phyloP scores from a whole-genome alignment of 2,797 vertebrate species.

The Chaetophractus vellerosus region DNA sequence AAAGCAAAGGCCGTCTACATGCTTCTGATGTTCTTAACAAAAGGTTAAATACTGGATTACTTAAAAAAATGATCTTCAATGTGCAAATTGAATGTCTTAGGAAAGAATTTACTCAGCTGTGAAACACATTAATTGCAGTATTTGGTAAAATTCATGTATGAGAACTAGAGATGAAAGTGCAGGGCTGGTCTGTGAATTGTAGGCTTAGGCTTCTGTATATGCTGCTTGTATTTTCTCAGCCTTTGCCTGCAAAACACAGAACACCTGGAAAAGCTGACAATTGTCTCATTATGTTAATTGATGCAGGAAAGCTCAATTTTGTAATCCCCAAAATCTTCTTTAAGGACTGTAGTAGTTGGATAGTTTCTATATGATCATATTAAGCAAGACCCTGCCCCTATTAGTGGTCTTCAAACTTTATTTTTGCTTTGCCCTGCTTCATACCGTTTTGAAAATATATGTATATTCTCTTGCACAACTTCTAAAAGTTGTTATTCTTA shows the following conservation, averaged over 20 bases:
- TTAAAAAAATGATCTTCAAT: constrained; percentile 43
- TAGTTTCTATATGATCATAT: not conserved
- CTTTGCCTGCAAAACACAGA: not conserved
- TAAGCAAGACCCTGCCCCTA: not conserved
- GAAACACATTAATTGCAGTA: constrained; percentile 48
- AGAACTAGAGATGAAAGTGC: constrained; percentile 35
- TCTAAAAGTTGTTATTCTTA: not conserved
- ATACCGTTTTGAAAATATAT: not conserved
- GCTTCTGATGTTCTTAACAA: constrained; percentile 8
- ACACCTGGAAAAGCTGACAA: not conserved
- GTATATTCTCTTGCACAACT: not conserved
- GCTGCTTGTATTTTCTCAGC: not conserved
- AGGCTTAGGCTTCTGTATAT: not conserved
- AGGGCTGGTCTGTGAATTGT: constrained; percentile 37
- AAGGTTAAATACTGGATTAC: constrained; percentile 30
- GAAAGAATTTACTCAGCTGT: constrained; percentile 29
- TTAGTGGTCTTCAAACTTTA: not conserved
- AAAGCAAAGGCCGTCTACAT: constrained; percentile 18
- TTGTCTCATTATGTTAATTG: not conserved
- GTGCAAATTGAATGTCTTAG: constrained; percentile 5
- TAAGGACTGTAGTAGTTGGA: not conserved
- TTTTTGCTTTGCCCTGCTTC: not conserved
- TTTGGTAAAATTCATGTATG: constrained; percentile 30
- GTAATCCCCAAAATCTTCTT: not conserved
- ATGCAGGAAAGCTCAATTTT: not conserved